Conservation (phyloP, 2,113 vertebrate genomes). For the Microtus richardsoni region DNA sequence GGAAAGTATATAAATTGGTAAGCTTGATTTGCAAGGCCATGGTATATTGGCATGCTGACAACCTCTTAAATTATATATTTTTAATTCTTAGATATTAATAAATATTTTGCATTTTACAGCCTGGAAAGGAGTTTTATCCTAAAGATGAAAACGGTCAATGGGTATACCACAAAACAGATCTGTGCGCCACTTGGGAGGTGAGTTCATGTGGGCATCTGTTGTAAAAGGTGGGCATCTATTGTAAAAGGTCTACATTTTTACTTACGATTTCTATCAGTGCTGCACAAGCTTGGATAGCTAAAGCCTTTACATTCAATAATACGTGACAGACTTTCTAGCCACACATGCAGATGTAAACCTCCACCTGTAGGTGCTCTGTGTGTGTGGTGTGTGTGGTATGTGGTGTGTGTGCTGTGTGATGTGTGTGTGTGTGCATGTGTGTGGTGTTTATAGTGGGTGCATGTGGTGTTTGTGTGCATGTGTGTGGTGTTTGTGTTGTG, state of each 20-base stretch:
- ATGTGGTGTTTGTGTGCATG: too few species aligned
- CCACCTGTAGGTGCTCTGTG: background rate
- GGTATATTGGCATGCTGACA: background rate
- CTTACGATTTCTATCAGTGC: background rate
- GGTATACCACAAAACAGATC: constrained; percentile 91
- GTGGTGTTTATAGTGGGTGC: too few species aligned
- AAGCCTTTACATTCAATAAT: background rate
- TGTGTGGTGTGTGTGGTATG: background rate
- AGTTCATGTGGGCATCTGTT: constrained; percentile 61
- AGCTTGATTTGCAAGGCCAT: background rate
- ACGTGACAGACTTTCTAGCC: constrained; percentile 13
- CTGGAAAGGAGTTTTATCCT: constrained; percentile 91
- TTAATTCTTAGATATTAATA: constrained; percentile 33
- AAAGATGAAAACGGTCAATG: constrained; percentile 90
- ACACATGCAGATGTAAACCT: background rate
- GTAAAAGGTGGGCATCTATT: background rate
- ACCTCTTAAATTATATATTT: constrained; percentile 34
- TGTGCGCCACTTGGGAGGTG: constrained; percentile 97
- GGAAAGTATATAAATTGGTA: background rate
- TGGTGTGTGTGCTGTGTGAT: background rate
- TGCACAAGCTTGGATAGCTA: background rate
- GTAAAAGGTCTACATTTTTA: constrained; percentile 3
- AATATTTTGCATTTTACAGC: constrained; percentile 84
- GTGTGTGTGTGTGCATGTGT: background rate
- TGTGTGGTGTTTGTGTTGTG: too few species aligned